phyloP scores from a whole-genome alignment of 2,113 vertebrate species.

The Muscicapa adusta region DNA sequence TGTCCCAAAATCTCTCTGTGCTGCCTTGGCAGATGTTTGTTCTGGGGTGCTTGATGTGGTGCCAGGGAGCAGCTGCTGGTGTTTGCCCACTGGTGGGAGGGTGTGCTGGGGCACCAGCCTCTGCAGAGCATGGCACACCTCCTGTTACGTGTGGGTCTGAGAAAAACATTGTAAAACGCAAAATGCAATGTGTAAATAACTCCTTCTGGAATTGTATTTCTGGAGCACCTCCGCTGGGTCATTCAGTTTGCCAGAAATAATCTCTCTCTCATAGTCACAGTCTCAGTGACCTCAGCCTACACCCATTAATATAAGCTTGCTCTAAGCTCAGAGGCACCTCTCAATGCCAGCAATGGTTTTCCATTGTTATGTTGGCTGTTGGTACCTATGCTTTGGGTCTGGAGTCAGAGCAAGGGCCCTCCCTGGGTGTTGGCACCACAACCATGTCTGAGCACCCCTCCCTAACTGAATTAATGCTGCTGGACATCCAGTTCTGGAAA shows the following conservation, averaged over 20 bases:
- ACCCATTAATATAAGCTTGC: not conserved
- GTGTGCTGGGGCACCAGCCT: not conserved
- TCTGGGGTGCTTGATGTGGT: not conserved
- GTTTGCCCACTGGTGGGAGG: not conserved
- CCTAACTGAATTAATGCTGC: accelerated
- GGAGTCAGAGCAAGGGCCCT: not conserved
- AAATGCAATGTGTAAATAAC: not conserved
- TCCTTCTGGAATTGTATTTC: not conserved
- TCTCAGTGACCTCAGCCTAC: not conserved
- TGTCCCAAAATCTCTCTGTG: not conserved
- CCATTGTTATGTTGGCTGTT: not conserved
- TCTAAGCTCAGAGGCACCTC: not conserved
- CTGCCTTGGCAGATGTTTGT: not conserved
- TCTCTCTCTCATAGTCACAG: not conserved
- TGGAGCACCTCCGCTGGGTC: not conserved
- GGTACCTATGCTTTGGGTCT: not conserved
- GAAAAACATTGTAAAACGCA: not conserved
- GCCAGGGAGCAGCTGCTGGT: not conserved
- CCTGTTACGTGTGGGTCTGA: accelerated
- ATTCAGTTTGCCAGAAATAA: not conserved
- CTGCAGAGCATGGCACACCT: not conserved
- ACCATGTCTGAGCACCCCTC: not conserved
- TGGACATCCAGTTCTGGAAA: not conserved
- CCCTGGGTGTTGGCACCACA: not conserved
- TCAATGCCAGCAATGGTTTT: not conserved